Conservation (phyloP, 2,888 invertebrate species). For the Neocrepidodera transversa region DNA sequence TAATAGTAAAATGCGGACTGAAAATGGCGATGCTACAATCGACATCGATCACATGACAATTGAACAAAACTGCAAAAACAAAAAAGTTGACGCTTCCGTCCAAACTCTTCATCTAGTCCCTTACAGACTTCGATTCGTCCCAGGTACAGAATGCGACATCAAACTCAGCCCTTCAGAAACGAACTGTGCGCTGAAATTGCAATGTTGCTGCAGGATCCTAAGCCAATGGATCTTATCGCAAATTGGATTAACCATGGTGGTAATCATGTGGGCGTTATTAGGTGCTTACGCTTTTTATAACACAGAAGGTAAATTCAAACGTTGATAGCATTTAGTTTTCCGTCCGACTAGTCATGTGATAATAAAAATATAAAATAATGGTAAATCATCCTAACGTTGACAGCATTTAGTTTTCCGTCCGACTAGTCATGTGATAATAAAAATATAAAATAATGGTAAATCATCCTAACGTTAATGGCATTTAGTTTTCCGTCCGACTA, state of each 20-base stretch:
- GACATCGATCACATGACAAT: constrained; percentile 56
- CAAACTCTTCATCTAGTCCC: constrained; percentile 62
- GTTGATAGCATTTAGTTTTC: too few species aligned
- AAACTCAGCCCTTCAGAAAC: constrained; percentile 55
- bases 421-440: too few species aligned
- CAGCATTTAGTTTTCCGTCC: too few species aligned
- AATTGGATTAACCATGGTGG: constrained; percentile 66
- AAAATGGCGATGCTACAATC: constrained; percentile 51
- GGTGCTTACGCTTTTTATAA: constrained; percentile 70
- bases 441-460: too few species aligned
- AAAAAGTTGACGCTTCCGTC: constrained; percentile 55
- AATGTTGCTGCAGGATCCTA: constrained; percentile 59
- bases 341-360: too few species aligned
- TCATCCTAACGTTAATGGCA: too few species aligned
- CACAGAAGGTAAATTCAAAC: constrained; percentile 71
- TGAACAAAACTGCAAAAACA: constrained; percentile 51
- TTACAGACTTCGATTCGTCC: constrained; percentile 66
- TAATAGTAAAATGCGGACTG: constrained; percentile 50
- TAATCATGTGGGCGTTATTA: constrained; percentile 69
- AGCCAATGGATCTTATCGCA: constrained; percentile 66
- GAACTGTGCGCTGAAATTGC: constrained; percentile 50
- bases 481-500: too few species aligned
- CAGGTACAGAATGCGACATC: constrained; percentile 54
- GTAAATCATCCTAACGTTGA: too few species aligned
- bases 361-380: too few species aligned